A percentile compares a stretch with the other conserved stretches of the same genome.
Conservation (phyloP, 2,888 invertebrate genomes). For the Nomada ferruginata region DNA sequence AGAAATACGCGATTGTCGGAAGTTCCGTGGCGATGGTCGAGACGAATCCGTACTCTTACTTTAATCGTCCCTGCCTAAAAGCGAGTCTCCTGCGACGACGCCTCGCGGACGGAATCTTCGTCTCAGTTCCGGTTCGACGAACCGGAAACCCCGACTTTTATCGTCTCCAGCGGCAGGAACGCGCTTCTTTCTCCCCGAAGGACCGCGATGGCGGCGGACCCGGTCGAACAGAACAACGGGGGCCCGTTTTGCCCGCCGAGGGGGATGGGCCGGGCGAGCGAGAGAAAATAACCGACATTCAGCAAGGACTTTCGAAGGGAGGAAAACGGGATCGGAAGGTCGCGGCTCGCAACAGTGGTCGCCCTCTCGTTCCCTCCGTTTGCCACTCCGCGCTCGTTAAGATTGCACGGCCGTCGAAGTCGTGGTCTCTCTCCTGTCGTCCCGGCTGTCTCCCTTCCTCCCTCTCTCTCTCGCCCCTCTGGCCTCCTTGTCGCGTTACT, state of each 20-base stretch:
- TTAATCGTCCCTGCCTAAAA: neutral
- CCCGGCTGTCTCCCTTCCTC: neutral
- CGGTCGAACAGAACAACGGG: too few relatives aligned
- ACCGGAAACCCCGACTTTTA: constrained; percentile 46
- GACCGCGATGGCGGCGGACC: too few relatives aligned
- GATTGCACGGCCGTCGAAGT: neutral
- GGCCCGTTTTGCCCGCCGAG: too few relatives aligned
- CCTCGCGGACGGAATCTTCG: constrained; percentile 34
- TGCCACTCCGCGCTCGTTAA: constrained; percentile 15
- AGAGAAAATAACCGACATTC: constrained; percentile 16
- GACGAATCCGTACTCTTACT: neutral
- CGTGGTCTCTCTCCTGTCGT: neutral
- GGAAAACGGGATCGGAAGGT: constrained; percentile 74
- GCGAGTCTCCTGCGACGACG: neutral
- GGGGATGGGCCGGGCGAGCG: neutral
- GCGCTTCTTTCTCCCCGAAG: neutral
- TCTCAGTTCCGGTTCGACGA: constrained; percentile 49
- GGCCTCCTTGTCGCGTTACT: constrained; percentile 4
- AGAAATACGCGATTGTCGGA: constrained; percentile 23
- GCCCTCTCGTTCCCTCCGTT: constrained; percentile 18
- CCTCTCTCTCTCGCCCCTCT: constrained; percentile 7
- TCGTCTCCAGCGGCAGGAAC: constrained; percentile 21
- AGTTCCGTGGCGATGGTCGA: neutral
- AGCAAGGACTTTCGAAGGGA: constrained; percentile 63
- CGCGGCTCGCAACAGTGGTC: constrained; percentile 38